These are phyloP conservation scores for Melanophora roralis DNA, from an alignment of 2,888 invertebrate genomes.

Conservation along the genomic window DNA sequence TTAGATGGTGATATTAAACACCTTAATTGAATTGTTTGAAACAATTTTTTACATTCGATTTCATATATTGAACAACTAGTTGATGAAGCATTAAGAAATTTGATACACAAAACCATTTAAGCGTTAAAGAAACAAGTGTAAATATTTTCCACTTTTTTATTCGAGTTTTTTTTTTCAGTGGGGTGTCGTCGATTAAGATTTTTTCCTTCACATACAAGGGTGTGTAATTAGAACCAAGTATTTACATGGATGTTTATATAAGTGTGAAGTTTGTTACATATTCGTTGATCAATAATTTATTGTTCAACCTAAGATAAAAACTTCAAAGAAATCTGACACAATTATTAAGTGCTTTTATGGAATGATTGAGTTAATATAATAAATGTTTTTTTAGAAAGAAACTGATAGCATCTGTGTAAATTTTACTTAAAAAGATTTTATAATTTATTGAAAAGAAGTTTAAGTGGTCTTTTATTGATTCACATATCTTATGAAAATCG, in stretches of 20 bases:
- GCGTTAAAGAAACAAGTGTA: slow-evolving; percentile 52
- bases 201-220: neutral
- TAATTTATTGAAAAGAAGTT: too few species aligned
- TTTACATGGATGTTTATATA: neutral
- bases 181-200: neutral
- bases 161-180: neutral
- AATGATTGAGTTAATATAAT: neutral
- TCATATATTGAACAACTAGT: slow-evolving; percentile 48
- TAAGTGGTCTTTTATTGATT: too few species aligned
- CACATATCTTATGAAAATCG: too few species aligned
- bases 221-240: slow-evolving; percentile 4
- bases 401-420: neutral
- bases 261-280: neutral
- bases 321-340: neutral
- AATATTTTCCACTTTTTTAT: slow-evolving; percentile 32
- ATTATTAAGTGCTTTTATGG: neutral
- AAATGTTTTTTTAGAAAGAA: neutral
- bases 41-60: slow-evolving; percentile 16
- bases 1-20: slow-evolving; percentile 18
- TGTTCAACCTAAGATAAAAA: slow-evolving; percentile 14
- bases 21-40: slow-evolving; percentile 39
- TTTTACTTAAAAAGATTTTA: neutral
- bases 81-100: slow-evolving; percentile 56
- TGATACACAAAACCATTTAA: slow-evolving; percentile 37
- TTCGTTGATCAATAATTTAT: slow-evolving; percentile 9